Conservation (phyloP, 2,797 vertebrate species). For the Chrosomus eos region DNA sequence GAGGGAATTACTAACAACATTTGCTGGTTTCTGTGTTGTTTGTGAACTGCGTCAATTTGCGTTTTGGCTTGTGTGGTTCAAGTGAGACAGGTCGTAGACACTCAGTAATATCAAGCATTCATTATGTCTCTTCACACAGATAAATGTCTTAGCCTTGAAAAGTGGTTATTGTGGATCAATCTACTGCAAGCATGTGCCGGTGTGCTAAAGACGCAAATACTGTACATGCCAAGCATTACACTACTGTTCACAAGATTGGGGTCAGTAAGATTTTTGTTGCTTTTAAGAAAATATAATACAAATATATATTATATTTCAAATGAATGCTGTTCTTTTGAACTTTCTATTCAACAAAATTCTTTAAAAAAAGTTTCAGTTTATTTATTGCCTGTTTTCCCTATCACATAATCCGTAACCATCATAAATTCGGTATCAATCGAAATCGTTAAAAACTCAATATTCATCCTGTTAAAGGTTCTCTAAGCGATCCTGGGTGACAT, state of each 20-base stretch:
- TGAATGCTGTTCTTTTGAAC: neutral
- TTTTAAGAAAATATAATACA: neutral
- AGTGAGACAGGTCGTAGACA: slow-evolving; percentile 14
- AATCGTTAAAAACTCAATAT: too few relatives aligned
- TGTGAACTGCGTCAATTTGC: neutral
- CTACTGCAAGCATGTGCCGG: neutral
- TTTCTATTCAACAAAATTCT: neutral
- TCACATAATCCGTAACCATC: too few relatives aligned
- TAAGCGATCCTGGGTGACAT: too few relatives aligned
- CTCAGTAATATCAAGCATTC: slow-evolving; percentile 7
- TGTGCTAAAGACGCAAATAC: neutral
- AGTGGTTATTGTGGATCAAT: neutral
- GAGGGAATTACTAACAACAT: slow-evolving; percentile 1
- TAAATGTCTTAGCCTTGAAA: slow-evolving; percentile 26
- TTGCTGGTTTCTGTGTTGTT: neutral
- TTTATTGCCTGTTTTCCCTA: too few relatives aligned
- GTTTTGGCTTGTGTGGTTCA: neutral
- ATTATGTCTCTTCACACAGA: slow-evolving; percentile 9
- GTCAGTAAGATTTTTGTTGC: neutral
- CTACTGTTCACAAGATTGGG: neutral
- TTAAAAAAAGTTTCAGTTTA: neutral
- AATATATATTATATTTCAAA: neutral
- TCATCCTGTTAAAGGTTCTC: too few relatives aligned
- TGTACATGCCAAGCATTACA: neutral
- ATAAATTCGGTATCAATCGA: too few relatives aligned